Evolutionary conservation across 2,797 vertebrate genomes (phyloP), one percentile per base, ranked within the genome.

Genomic region (Cyprinella venusta): DNA sequence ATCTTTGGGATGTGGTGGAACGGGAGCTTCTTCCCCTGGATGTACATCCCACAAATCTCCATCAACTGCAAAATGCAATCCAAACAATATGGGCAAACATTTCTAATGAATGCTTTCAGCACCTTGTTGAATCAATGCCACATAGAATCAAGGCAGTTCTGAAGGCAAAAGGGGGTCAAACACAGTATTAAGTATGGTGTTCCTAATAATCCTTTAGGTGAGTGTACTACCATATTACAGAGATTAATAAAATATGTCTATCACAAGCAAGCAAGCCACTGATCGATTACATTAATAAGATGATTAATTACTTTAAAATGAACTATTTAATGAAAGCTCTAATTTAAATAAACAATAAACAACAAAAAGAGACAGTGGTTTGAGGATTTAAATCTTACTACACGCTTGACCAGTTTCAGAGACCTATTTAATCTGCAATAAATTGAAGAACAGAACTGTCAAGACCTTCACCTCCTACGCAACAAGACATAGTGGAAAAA

Each of bases 341-440:
- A 21, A 30, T 40, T 30, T 30, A 69, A 80, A 69, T 26, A 30
- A 63, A 63, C 61, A 63, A 74, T 21, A 30, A 72, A 74, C 36
- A 19, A 70, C 59, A 48, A 70, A 30, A 50, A 74, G 69, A 81
- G 5, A 74, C 13, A 48, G 59, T 50, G 56, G 69, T 50, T 24
- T 64, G 69, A 52, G 21, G 42, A n/a, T 13, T 21, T 64, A 64
- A 81, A 74, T 81, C 69, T 52, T 2, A 63, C 50, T 38, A 42
- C 65, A 69, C 15, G 24, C 18, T 42, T 61, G 79, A 63, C 1
- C 18, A 61, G 33, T 71, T 80, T 72, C 30, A 75, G 36, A 81
- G n/a, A 74, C n/a, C 54, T 30, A 79, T 86, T 80, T 78, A 80
- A 88, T 80, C 86, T 80, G 54, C 56, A 84, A 74, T 72, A 72